These are phyloP conservation scores for Neolamprologus cancellatus DNA, from an alignment of 2,113 vertebrate species.

Conservation along the genomic window DNA sequence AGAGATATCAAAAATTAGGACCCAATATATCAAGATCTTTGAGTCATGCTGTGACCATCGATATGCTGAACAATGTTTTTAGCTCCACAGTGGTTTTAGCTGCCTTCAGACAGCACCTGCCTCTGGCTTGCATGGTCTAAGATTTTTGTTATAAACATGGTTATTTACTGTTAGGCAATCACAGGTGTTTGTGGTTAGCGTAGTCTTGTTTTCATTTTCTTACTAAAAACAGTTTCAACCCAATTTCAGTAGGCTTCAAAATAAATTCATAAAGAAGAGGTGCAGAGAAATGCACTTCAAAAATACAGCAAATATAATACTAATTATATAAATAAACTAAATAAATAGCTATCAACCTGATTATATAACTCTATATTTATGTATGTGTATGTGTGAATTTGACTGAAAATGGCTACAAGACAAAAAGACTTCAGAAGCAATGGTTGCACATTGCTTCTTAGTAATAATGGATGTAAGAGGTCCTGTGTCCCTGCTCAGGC, in stretches of 20 bases:
- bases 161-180: not conserved
- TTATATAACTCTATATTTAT: not conserved
- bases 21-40: not conserved
- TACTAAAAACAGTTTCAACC: not conserved
- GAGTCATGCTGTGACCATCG: not conserved
- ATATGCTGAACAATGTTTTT: not conserved
- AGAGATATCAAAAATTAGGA: not conserved
- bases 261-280: not conserved
- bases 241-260: not conserved
- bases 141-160: not conserved
- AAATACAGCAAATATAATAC: not conserved
- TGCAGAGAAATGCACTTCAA: not conserved
- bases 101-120: not conserved
- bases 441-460: not conserved
- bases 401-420: not conserved
- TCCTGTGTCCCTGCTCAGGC: not conserved
- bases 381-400: fast-evolving
- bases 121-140: not conserved
- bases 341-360: not conserved
- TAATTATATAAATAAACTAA: not conserved
- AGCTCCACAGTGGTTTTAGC: not conserved
- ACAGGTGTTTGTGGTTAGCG: not conserved
- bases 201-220: not conserved
- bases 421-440: not conserved
- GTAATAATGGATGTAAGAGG: not conserved